A percentile compares a stretch with the other conserved stretches of the same genome.
Evolutionary conservation across 1,140 invertebrate species (phyloP).

Genomic region (Drosophila sucinea): DNA sequence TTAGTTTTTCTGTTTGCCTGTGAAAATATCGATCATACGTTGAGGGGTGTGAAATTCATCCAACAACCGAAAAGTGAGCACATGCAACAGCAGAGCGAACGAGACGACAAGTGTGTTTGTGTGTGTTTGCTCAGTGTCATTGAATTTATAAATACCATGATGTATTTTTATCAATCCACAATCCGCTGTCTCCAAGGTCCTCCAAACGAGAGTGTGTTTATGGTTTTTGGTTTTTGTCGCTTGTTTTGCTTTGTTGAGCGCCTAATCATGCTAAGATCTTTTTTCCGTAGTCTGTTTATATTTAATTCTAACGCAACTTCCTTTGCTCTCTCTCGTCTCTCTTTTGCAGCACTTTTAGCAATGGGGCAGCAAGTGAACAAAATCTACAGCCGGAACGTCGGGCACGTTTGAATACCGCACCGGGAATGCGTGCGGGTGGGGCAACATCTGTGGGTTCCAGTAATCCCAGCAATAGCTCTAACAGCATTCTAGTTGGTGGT

Average conservation of each 20-base stretch:
- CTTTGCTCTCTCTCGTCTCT: neutral
- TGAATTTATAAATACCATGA: conserved; percentile 57
- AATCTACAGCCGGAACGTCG: conserved; percentile 71
- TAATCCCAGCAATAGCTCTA: conserved; percentile 13
- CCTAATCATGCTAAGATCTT: conserved; percentile 68
- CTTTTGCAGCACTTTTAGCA: conserved; percentile 76
- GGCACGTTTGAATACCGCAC: conserved; percentile 78
- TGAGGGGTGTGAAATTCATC: conserved; percentile 67
- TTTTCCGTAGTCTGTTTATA: conserved; percentile 3
- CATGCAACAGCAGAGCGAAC: neutral
- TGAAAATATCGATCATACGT: conserved; percentile 77
- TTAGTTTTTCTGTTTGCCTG: conserved; percentile 62
- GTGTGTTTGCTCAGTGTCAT: conserved; percentile 38
- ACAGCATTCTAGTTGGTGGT: conserved; percentile 43
- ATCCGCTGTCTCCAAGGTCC: conserved; percentile 46
- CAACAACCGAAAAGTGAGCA: neutral
- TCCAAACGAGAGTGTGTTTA: conserved; percentile 26
- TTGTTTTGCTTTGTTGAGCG: conserved; percentile 59
- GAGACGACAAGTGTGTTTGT: conserved; percentile 1
- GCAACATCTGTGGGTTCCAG: conserved; percentile 20
- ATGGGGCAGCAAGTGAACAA: conserved; percentile 71
- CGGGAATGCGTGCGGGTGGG: conserved; percentile 63
- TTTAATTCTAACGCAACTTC: conserved; percentile 46
- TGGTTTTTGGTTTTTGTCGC: conserved; percentile 32
- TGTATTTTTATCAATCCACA: conserved; percentile 42